Base-by-base conservation (phyloP, 2,888 invertebrate genomes). In the Phrixothrix hirtus region DNA sequence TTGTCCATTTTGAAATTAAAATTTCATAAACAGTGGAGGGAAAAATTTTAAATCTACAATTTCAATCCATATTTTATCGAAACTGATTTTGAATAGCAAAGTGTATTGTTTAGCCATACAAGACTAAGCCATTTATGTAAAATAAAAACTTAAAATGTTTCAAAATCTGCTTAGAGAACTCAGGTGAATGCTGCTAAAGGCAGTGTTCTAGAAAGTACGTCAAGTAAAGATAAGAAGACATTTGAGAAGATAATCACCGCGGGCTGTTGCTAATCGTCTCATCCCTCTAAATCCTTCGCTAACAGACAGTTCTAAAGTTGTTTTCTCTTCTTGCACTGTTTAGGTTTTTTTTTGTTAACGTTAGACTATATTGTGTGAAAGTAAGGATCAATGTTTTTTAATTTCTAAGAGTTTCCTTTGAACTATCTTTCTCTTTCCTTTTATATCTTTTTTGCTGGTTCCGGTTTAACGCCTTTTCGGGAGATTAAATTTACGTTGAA, bases 221-320 rank as follows among this genome's bases (percentile, higher is more conserved):
- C 51, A 51, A 39, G 36, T 44, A 50, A 57, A 59, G 59, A 62
- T 63, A 62, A 65, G 63, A 59, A 63, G 64, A 63, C 62, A 59
- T 62, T 60, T 59, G 61, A 60, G 59, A 53, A 59, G 64, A 65
- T 66, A 60, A 66, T 60, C 63, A 60, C 55, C 50, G 52, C 44
- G 42, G 55, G 58, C 56, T 61, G 56, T 53, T 55, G 41, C 55
- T 60, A 60, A 58, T 60, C 60, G 60, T 47, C 58, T 60, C 55
- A 60, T 60, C 60, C 56, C 49, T 57, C 49, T 47, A 57, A 59
- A 57, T 57, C 57, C 57, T 59, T 39, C 47, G 37, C 38, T 51
- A 57, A 57, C 54, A 59, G 59, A 59, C 59, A 55, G 54, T 32
- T 54, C 34, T 36, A 38, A 37, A 37, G 48, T 29, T 54, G 51